Base-by-base conservation (phyloP, 2,797 vertebrate species). In the Xerus rutilus region DNA sequence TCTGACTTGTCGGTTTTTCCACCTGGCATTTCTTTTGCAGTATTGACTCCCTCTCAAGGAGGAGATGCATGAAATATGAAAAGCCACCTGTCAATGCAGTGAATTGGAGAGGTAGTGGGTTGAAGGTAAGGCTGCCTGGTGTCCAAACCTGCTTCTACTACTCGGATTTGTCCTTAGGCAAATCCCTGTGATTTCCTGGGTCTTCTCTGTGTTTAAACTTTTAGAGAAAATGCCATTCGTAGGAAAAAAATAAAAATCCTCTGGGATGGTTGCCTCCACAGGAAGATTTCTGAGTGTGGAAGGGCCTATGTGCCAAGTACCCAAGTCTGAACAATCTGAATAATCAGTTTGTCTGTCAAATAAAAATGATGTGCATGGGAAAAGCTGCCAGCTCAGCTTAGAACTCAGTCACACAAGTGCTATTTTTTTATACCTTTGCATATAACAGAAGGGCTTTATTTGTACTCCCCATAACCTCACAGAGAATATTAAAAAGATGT, bases 1-100 rank as follows among this genome's bases (percentile, higher is more conserved):
- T 88, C 95, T 94, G 97, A 96, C 96, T 92, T 94, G 92, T 93
- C 96, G 69, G 76, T 91, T 97, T 97, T 97, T 96, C 93, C 92
- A 97, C 87, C 97, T 97, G 95, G 83, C 32, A n/a, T 96, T 97
- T 96, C 82, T 95, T 86, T 91, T 84, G 54, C 39, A 95, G 92
- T 78, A 57, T 23, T 76, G 77, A 65, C 35, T 95, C 73, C 59
- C 81, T 70, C 59, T 73, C 52, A 73, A 77, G 32, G 74, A 93
- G 72, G 78, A 45, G 69, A 64, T 52, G 30, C 5, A 2, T 93
- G 82, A 89, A 92, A 87, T 85, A 72, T 14, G 49, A 57, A 93
- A 85, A 62, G 59, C 74, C 87, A 86, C 86, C 89, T 96, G 89
- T 95, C 79, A 0, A 0, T 28, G 43, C 20, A 77, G 47, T 9